These are phyloP conservation scores for Strigamia crassipes DNA, from an alignment of 2,888 invertebrate species.

Conservation along the genomic window DNA sequence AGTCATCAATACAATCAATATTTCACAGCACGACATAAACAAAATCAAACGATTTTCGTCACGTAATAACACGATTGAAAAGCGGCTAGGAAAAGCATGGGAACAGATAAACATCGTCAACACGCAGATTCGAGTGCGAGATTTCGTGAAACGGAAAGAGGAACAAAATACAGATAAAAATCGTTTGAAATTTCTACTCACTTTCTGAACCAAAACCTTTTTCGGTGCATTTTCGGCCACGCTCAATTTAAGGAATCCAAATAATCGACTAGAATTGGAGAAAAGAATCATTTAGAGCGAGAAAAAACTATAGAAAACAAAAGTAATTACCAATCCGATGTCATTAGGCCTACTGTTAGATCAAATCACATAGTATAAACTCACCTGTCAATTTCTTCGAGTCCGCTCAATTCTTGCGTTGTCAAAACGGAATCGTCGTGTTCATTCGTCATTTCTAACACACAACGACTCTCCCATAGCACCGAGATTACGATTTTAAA, in stretches of 20 bases:
- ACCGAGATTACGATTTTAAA: constrained; percentile 19
- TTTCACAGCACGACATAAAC: not conserved
- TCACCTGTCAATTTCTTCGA: constrained; percentile 87
- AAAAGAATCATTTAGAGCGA: not conserved
- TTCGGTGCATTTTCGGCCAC: constrained; percentile 80
- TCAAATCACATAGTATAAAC: not conserved
- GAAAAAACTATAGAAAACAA: constrained; percentile 41
- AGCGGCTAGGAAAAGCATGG: not conserved
- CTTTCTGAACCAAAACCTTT: constrained; percentile 78
- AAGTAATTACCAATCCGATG: constrained; percentile 10
- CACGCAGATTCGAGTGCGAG: not conserved
- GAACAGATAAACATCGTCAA: not conserved
- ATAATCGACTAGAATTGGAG: constrained; percentile 74
- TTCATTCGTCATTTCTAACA: constrained; percentile 49
- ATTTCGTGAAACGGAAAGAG: not conserved
- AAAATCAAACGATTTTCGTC: not conserved
- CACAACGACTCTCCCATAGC: constrained; percentile 39
- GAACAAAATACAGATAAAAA: constrained; percentile 32
- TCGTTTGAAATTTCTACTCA: constrained; percentile 55
- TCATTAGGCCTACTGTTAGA: not conserved
- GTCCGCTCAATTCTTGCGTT: constrained; percentile 80
- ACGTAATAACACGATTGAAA: not conserved
- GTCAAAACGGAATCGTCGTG: constrained; percentile 62
- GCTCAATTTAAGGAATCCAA: constrained; percentile 84
- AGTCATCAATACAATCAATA: not conserved